Evolutionary conservation across 2,797 vertebrate genomes (phyloP).

Genomic region (Falco cherrug): DNA sequence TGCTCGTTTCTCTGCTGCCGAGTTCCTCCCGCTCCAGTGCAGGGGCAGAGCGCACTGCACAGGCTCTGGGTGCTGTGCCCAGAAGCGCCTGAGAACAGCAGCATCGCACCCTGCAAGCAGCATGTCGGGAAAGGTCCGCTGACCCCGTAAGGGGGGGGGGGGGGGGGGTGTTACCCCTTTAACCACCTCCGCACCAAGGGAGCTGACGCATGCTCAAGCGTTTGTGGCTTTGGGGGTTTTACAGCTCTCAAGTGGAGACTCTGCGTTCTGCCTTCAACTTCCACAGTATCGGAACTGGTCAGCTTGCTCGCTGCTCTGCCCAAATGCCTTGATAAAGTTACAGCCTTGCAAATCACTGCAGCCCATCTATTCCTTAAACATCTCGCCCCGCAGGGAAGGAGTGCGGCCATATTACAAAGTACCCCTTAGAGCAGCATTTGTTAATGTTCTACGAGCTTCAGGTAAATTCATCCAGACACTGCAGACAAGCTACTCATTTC

Average conservation of each 20-base stretch:
- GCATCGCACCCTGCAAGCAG: neutral
- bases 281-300: neutral
- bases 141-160: neutral
- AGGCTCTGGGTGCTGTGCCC: neutral
- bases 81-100: neutral
- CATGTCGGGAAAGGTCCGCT: neutral
- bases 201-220: neutral
- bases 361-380: neutral
- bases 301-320: neutral
- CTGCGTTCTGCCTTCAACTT: neutral
- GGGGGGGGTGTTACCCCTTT: neutral
- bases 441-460: neutral
- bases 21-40: neutral
- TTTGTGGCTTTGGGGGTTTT: neutral
- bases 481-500: neutral
- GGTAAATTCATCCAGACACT: neutral
- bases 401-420: neutral
- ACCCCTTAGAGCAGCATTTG: neutral
- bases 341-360: conserved; percentile 2
- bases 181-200: no score
- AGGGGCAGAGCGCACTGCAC: rapidly evolving
- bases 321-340: neutral
- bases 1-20: neutral
- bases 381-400: neutral
- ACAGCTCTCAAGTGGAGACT: neutral